A percentile compares a stretch with the other conserved stretches of the same genome.
These are phyloP conservation scores for Cercopithecus mona DNA, from an alignment of 2,113 vertebrate species.

Conservation along the genomic window DNA sequence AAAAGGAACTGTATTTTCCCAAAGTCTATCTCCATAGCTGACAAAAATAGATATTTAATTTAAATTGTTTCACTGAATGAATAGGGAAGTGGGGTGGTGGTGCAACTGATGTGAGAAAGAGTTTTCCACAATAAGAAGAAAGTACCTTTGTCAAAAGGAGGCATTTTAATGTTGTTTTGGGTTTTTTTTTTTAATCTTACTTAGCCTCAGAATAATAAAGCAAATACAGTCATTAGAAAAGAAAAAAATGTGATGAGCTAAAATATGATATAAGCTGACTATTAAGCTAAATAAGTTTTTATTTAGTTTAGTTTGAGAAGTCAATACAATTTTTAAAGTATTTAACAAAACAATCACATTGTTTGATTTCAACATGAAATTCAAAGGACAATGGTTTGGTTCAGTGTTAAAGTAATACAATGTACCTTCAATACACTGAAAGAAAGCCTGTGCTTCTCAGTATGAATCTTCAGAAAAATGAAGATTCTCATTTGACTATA, in stretches of 20 bases:
- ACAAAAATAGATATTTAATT: not conserved
- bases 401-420: not conserved
- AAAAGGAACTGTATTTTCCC: not conserved
- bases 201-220: conserved; percentile 16
- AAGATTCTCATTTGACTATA: conserved; percentile 20
- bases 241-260: conserved; percentile 23
- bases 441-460: not conserved
- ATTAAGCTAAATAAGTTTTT: conserved; percentile 32
- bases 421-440: not conserved
- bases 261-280: not conserved
- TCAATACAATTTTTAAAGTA: conserved; percentile 38
- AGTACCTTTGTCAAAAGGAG: not conserved
- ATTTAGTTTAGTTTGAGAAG: not conserved
- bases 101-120: not conserved
- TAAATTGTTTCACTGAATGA: not conserved
- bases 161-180: not conserved
- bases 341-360: not conserved
- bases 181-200: not conserved
- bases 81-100: not conserved
- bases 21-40: not conserved
- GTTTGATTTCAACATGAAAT: conserved; percentile 37
- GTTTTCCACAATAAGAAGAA: not conserved
- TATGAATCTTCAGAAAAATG: conserved; percentile 11
- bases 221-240: not conserved
- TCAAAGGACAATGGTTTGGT: conserved; percentile 1